Percentiles rank a stretch among this genome's conserved stretches.
These are phyloP conservation scores for Mormyrops attenuatus DNA, from an alignment of 2,797 vertebrate species.

Conservation along the genomic window DNA sequence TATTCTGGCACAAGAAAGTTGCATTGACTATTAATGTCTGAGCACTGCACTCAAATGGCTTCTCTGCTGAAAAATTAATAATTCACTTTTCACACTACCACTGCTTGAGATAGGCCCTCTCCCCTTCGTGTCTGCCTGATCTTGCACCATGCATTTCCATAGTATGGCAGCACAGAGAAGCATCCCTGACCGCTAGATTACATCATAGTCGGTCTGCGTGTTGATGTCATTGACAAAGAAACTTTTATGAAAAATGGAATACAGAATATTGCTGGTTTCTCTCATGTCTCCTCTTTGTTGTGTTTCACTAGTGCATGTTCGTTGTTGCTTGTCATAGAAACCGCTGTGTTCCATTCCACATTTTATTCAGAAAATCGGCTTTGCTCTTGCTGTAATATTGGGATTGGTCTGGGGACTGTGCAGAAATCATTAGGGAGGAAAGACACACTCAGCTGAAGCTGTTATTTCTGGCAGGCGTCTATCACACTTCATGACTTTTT, in stretches of 20 bases:
- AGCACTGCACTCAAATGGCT: not conserved
- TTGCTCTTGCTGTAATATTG: not conserved
- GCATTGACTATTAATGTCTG: not conserved
- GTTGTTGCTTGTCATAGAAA: not conserved
- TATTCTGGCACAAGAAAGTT: not conserved
- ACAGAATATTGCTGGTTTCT: not conserved
- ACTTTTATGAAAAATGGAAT: not conserved
- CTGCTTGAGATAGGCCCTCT: not conserved
- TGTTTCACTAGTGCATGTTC: not conserved
- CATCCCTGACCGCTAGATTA: not conserved
- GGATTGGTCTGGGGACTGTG: not conserved
- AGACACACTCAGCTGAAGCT: not conserved
- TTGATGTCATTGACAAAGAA: not conserved
- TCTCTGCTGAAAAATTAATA: not conserved
- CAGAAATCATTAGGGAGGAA: not conserved
- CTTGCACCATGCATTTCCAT: not conserved
- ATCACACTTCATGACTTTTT: not conserved
- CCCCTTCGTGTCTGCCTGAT: not conserved
- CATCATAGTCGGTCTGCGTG: not conserved
- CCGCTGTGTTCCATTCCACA: not conserved
- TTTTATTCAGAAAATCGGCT: not conserved
- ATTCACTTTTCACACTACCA: not conserved
- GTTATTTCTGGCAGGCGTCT: not conserved
- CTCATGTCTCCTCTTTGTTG: not conserved
- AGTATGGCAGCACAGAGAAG: not conserved